Base-by-base conservation (phyloP, 1,140 invertebrate species). In the Asobara japonica region DNA sequence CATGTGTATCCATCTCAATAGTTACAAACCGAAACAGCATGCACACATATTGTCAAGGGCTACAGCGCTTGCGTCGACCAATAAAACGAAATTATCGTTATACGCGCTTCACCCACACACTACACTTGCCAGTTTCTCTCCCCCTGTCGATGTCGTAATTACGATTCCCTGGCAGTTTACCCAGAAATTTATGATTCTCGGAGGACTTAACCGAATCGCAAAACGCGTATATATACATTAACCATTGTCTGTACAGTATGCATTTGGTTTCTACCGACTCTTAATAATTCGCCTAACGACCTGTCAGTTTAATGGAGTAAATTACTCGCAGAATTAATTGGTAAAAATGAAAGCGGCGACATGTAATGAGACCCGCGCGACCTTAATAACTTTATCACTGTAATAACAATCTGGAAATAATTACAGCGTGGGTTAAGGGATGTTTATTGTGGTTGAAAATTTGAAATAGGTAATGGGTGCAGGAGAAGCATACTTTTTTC, bases 81-180 rank as follows among this genome's bases (percentile, higher is more conserved):
- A 69, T 69, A 69, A 69, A 69, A 69, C 20, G 51, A 60, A 69
- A 69, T 69, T 69, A 69, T 69, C 31, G 51, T 13, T 62, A 38
- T 56, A 31, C 68, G 33, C 36, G 20, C 20, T 33, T 13, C 22
- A 62, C 68, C 25, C 30, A 27, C 20, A 56, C 51, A 25, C 51
- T 56, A 18, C 22, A 56, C 51, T 56, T 56, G 6, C 51, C 18
- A 25, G 6, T 56, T 56, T 25, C 7, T 1, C 51, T 18, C 22
- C 5, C 51, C 22, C 20, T 56, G 18, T 56, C 51, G 51, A 30
- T 38, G 51, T 56, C 29, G 45, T 69, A 69, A 69, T 69, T 69
- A 62, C 68, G 36, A 69, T 61, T 69, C 68, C 29, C 30, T 25
- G 51, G 45, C 31, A 61, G 68, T 33, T 69, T 69, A 56, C 51